Evolutionary conservation across 2,888 invertebrate genomes (phyloP), one percentile per base, ranked within the genome.

Genomic region (Apodemia duryi): DNA sequence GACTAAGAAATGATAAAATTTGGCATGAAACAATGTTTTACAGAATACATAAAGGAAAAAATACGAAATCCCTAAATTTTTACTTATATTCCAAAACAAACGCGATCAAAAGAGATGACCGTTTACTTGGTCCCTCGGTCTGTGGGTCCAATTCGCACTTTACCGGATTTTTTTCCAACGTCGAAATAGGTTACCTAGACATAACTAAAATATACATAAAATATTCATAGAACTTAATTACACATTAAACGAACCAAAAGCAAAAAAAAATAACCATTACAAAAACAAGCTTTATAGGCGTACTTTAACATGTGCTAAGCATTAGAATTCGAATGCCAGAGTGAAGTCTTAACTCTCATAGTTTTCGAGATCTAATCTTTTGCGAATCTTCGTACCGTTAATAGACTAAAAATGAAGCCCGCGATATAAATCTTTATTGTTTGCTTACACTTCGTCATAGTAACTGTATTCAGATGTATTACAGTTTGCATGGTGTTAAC

Each of bases 281-380:
- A 43, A 43, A 43, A 43, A 46, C 46, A 13, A 13, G 46, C 13
- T n/a, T 43, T 43, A 11, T 9, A 46, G 46, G 13, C 46, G 13
- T 46, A 1, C n/a, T 46, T 46, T 46, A 38, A 3, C 2, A 54
- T 29, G 28, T 29, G 29, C 9, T 28, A 54, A 54, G 54, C 54
- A 21, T 13, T 13, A 29, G 63, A 64, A 82, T 79, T 78, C 72
- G 79, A 84, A 84, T 83, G 83, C 79, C 81, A 78, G 75, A 77
- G 75, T 77, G 83, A 85, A 52, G 52, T 28, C 43, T 43, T 46
- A 13, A 46, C 46, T 82, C 77, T 68, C 69, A 54, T 65, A 67
- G 66, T 70, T 64, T 65, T 60, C 21, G 61, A 66, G 65, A 66
- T 64, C 63, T 62, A 66, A 69, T 68, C 63, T 66, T 41, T 66